Conservation (phyloP, 2,113 vertebrate genomes). For the Protobothrops mucrosquamatus region DNA sequence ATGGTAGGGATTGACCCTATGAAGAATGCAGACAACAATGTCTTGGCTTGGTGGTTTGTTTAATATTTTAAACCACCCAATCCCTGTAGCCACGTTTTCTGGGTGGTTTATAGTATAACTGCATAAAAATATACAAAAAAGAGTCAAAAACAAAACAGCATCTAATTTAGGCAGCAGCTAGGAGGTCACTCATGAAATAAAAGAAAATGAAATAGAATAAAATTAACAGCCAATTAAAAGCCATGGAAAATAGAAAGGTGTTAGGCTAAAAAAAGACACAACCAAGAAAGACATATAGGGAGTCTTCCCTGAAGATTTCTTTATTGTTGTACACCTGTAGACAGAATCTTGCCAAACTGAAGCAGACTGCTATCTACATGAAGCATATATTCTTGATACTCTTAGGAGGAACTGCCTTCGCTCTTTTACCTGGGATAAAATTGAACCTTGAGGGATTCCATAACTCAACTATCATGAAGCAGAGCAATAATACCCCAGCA, state of each 20-base stretch:
- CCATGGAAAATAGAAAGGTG: not conserved
- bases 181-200: not conserved
- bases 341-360: not conserved
- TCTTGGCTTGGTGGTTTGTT: not conserved
- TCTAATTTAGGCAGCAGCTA: not conserved
- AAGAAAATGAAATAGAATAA: not conserved
- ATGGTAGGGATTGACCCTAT: not conserved
- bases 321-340: not conserved
- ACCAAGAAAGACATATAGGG: not conserved
- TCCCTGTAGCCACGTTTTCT: not conserved
- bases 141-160: not conserved
- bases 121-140: not conserved
- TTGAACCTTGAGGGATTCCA: not conserved
- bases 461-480: not conserved
- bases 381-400: not conserved
- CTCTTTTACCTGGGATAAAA: not conserved
- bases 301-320: not conserved
- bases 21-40: accelerated
- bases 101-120: not conserved
- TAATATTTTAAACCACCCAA: not conserved
- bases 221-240: not conserved
- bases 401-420: not conserved
- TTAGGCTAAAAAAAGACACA: not conserved
- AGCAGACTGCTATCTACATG: too few relatives aligned
- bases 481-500: not conserved